phyloP scores from a whole-genome alignment of 1,140 invertebrate species.

The Trissolcus basalis region DNA sequence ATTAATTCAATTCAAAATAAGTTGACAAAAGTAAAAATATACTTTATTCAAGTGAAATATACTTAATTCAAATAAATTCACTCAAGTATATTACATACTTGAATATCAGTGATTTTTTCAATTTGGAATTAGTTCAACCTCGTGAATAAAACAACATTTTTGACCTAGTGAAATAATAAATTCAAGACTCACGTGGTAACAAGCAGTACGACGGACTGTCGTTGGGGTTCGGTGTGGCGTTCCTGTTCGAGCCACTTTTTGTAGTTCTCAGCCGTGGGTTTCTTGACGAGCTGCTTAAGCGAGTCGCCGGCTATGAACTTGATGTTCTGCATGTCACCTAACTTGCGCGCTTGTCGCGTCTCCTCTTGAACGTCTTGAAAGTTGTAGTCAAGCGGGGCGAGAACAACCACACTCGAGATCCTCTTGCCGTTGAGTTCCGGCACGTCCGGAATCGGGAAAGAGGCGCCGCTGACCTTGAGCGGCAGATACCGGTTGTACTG shows the following conservation, averaged over 20 bases:
- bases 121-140: no score
- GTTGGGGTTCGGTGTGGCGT: constrained; percentile 81
- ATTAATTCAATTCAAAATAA: no score
- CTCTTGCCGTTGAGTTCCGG: constrained; percentile 83
- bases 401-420: constrained; percentile 87
- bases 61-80: no score
- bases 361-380: constrained; percentile 68
- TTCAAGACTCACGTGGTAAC: constrained; percentile 83
- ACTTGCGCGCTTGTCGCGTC: constrained; percentile 64
- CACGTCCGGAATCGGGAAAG: constrained; percentile 87
- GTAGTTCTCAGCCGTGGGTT: constrained; percentile 85
- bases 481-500: constrained; percentile 89
- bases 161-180: not conserved
- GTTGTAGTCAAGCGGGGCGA: constrained; percentile 86
- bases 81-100: no score
- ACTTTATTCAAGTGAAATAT: no score
- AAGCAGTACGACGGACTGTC: constrained; percentile 86
- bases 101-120: no score
- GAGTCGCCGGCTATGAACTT: constrained; percentile 80
- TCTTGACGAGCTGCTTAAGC: constrained; percentile 84
- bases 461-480: constrained; percentile 87
- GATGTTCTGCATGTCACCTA: constrained; percentile 74
- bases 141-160: no score
- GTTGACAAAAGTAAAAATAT: no score
- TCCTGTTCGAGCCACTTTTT: constrained; percentile 87